Evolutionary conservation across 1,140 invertebrate species (phyloP).

Genomic region (Hycleus cichorii): DNA sequence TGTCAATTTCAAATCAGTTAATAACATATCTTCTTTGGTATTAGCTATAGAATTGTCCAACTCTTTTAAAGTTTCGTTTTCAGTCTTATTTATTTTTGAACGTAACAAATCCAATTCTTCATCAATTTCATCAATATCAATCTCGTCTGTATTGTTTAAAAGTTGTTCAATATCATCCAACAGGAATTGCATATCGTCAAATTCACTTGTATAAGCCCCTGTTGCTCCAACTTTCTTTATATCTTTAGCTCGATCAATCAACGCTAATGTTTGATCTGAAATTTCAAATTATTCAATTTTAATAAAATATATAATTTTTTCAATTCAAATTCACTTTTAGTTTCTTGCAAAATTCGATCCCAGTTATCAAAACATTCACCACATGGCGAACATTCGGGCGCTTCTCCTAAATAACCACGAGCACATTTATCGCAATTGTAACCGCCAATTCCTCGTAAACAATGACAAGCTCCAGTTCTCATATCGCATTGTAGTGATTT

Average conservation of each 20-base stretch:
- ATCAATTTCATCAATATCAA: constrained; percentile 39
- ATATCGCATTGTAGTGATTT: constrained; percentile 77
- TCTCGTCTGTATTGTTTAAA: constrained; percentile 61
- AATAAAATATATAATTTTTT: neutral
- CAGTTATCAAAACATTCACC: constrained; percentile 99
- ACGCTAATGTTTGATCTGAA: constrained; percentile 62
- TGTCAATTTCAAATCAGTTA: constrained; percentile 69
- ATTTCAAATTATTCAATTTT: constrained; percentile 23
- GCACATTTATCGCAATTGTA: constrained; percentile 93
- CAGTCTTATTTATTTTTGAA: constrained; percentile 44
- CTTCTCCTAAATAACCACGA: constrained; percentile 82
- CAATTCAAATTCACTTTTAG: constrained; percentile 28
- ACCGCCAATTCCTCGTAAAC: constrained; percentile 87
- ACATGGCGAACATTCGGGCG: constrained; percentile 87
- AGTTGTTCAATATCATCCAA: constrained; percentile 70
- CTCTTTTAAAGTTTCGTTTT: constrained; percentile 50
- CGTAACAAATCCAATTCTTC: constrained; percentile 44
- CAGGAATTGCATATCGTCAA: constrained; percentile 81
- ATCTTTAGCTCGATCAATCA: constrained; percentile 74
- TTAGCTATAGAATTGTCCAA: constrained; percentile 61
- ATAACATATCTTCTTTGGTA: constrained; percentile 68
- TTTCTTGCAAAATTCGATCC: constrained; percentile 78
- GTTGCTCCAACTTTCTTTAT: constrained; percentile 90
- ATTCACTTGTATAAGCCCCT: constrained; percentile 89
- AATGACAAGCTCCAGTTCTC: constrained; percentile 80